phyloP scores from a whole-genome alignment of 1,140 invertebrate species.

The Cyclargus thomasi region DNA sequence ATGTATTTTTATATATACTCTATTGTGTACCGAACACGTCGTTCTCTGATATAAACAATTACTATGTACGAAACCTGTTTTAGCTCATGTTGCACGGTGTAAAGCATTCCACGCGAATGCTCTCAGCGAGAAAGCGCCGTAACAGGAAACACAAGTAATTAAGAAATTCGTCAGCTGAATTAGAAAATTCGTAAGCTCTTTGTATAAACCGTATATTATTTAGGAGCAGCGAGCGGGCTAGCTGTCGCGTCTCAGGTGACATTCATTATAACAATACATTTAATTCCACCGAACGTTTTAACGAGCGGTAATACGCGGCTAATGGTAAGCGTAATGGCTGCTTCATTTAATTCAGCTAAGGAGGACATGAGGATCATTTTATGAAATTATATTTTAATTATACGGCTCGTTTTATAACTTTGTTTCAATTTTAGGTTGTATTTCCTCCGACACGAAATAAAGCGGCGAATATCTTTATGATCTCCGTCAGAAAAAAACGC shows the following conservation, averaged over 20 bases:
- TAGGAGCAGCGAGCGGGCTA: not conserved
- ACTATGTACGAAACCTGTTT: no score
- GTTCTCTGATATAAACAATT: no score
- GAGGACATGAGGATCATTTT: not conserved
- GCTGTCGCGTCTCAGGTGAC: not conserved
- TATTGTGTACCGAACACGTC: no score
- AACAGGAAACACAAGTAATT: not conserved
- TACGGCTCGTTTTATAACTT: not conserved
- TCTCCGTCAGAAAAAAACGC: no score
- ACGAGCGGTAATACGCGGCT: not conserved
- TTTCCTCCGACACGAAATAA: no score
- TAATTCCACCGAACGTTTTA: not conserved
- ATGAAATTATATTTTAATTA: not conserved
- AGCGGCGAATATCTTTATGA: no score
- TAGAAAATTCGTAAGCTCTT: not conserved
- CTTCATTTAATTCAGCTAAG: not conserved
- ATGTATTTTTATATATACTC: no score
- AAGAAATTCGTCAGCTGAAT: not conserved
- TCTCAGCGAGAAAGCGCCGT: not conserved
- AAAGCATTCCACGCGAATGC: no score
- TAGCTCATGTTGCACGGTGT: no score
- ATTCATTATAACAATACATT: not conserved
- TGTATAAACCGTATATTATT: not conserved
- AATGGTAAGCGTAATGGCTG: not conserved
- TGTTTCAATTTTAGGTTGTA: not conserved